Percentiles rank a stretch among this genome's conserved stretches.
These are phyloP conservation scores for Leptocoma aspasia DNA, from an alignment of 2,113 vertebrate genomes.

Conservation along the genomic window DNA sequence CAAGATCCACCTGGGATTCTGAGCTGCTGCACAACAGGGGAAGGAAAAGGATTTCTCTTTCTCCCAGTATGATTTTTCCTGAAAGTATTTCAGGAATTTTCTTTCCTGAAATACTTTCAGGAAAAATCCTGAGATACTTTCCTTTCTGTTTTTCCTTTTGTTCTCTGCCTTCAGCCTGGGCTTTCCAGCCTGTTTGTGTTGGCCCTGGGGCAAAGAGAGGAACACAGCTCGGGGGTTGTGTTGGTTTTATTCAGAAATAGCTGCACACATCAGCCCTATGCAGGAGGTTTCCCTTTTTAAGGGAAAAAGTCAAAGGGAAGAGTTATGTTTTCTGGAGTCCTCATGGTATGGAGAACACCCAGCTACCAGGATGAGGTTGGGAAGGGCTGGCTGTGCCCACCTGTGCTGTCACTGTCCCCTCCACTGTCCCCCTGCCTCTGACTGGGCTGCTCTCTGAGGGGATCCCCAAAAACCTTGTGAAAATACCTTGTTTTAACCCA, in stretches of 20 bases:
- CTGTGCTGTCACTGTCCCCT: background rate
- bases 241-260: background rate
- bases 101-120: no score
- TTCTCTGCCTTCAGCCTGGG: background rate
- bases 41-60: background rate
- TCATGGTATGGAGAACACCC: accelerated
- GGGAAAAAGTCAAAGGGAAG: background rate
- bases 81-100: no score
- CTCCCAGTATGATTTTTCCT: no score
- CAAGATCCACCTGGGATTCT: background rate
- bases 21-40: accelerated
- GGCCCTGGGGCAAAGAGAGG: background rate
- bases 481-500: background rate
- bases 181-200: background rate
- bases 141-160: background rate
- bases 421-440: no score
- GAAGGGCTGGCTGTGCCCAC: background rate
- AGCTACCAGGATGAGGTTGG: background rate
- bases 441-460: accelerated
- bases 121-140: no score
- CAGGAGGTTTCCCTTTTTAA: background rate
- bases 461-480: background rate
- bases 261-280: background rate
- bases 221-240: background rate
- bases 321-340: background rate